phyloP scores from a whole-genome alignment of 2,113 vertebrate species.

The Ictalurus furcatus region DNA sequence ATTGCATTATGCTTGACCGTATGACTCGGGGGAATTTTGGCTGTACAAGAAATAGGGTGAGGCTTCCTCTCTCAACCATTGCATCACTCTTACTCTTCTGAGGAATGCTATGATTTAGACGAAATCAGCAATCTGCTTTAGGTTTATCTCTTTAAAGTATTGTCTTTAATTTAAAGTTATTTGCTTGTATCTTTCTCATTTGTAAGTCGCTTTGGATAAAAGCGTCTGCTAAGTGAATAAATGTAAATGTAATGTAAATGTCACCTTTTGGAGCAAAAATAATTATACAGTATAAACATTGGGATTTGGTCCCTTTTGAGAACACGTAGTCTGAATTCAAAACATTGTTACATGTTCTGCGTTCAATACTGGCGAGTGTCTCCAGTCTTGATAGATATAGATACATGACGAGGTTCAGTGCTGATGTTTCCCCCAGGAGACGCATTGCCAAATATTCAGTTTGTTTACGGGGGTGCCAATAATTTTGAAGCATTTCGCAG shows the following conservation, averaged over 20 bases:
- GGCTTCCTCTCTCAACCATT: constrained; percentile 12
- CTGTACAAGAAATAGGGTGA: constrained; percentile 12
- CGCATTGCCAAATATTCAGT: not conserved
- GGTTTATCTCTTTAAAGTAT: not conserved
- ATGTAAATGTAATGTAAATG: too few relatives aligned
- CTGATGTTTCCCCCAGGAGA: not conserved
- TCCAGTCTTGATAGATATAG: not conserved
- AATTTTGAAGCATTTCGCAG: not conserved
- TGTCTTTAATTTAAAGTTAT: too few relatives aligned
- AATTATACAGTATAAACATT: not conserved
- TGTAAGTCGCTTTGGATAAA: too few relatives aligned
- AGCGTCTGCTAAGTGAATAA: too few relatives aligned
- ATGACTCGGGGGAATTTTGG: constrained; percentile 9
- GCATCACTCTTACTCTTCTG: constrained; percentile 19
- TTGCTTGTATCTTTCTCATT: too few relatives aligned
- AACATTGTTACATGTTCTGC: not conserved
- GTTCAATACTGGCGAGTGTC: not conserved
- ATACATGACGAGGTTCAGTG: not conserved
- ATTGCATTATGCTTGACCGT: not conserved
- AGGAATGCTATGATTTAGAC: not conserved
- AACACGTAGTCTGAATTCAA: not conserved
- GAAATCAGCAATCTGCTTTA: too few relatives aligned
- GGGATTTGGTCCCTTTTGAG: not conserved
- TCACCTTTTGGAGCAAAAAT: too few relatives aligned
- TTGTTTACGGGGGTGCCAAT: not conserved